phyloP scores from a whole-genome alignment of 2,113 vertebrate genomes.

The Redunca redunca region DNA sequence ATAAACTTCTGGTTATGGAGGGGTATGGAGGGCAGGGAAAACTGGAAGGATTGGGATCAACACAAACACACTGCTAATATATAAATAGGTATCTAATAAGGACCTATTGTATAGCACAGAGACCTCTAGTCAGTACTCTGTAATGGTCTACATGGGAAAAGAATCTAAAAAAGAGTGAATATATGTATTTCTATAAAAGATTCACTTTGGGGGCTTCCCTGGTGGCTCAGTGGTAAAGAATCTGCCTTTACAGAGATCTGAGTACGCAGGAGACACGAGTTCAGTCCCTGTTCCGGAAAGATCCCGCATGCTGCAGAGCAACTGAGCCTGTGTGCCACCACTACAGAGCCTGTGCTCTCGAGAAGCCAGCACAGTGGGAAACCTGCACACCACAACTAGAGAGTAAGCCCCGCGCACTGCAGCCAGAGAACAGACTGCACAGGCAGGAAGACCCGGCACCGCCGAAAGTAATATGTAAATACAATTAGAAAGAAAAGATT shows the following conservation, averaged over 20 bases:
- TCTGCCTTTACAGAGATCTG: neutral
- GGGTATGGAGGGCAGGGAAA: neutral
- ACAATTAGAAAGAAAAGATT: neutral
- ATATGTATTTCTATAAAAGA: neutral
- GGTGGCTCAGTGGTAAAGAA: neutral
- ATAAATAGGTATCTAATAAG: neutral
- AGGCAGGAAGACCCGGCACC: neutral
- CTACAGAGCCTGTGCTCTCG: neutral
- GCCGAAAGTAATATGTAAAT: neutral
- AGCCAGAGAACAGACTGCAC: neutral
- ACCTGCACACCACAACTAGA: neutral
- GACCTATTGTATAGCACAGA: neutral
- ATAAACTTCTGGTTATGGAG: neutral
- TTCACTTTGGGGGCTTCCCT: neutral
- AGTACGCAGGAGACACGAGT: neutral
- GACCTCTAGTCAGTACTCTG: neutral
- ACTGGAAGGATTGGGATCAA: neutral
- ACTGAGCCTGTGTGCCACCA: neutral
- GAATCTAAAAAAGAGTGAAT: neutral
- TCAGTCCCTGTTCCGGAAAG: fast-evolving
- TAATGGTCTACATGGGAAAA: neutral
- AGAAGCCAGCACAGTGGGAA: neutral
- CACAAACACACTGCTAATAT: neutral
- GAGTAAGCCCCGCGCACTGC: fast-evolving
- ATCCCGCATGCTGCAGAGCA: neutral